Evolutionary conservation across 2,888 invertebrate genomes (phyloP).

Genomic region (Lamellibrachia columna): DNA sequence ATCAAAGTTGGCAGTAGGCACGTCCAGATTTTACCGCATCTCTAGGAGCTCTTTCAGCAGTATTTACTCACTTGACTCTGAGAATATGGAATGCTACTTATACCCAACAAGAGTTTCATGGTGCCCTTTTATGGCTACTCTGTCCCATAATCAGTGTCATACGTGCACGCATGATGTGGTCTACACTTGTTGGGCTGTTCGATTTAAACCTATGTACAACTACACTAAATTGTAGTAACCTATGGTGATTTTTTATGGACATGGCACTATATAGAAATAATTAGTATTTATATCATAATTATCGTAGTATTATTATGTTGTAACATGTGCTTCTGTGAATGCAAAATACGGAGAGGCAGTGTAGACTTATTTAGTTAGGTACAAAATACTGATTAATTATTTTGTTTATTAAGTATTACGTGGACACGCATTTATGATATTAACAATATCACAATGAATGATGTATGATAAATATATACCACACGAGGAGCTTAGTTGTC

Average conservation of each 20-base stretch:
- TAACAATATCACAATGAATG: background rate
- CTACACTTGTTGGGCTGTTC: background rate
- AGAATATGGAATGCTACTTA: background rate
- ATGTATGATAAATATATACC: background rate
- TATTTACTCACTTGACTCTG: background rate
- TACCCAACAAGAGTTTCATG: background rate
- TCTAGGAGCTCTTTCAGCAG: background rate
- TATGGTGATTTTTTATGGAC: background rate
- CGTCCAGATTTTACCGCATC: background rate
- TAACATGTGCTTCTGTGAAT: background rate
- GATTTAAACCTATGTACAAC: background rate
- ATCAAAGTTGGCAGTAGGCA: background rate
- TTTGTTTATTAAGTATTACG: background rate
- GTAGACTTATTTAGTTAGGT: background rate
- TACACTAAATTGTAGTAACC: background rate
- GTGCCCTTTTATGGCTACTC: background rate
- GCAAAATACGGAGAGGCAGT: background rate
- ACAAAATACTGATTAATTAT: background rate
- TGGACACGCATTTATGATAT: background rate
- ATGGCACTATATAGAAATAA: too few species aligned
- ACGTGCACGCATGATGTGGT: too few species aligned
- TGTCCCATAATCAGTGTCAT: background rate
- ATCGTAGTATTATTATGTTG: background rate
- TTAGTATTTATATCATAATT: background rate
- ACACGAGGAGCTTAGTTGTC: background rate